Percentiles rank a stretch among this genome's conserved stretches.
phyloP scores from a whole-genome alignment of 1,140 invertebrate species.

The Riptortus pedestris region DNA sequence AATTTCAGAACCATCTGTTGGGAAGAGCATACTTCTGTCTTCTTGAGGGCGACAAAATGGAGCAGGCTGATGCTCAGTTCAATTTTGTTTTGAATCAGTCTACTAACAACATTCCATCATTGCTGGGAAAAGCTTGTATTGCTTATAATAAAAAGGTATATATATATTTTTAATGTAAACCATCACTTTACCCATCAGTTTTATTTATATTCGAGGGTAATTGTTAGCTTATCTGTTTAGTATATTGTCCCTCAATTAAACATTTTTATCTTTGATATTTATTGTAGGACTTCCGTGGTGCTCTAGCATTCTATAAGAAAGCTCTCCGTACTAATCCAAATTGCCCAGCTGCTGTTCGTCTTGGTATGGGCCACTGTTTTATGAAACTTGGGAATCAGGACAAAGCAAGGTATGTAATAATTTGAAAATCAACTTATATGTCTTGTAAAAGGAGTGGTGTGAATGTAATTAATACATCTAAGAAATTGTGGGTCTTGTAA shows the following conservation, averaged over 20 bases:
- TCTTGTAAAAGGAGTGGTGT: not conserved
- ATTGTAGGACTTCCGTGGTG: slow-evolving; percentile 68
- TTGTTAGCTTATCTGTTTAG: too few species aligned
- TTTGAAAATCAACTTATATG: not conserved
- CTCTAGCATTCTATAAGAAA: slow-evolving; percentile 96
- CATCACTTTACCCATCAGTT: not conserved
- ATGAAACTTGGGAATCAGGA: slow-evolving; percentile 92
- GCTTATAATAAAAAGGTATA: slow-evolving; percentile 76
- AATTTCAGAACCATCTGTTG: slow-evolving; percentile 79
- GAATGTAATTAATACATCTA: not conserved
- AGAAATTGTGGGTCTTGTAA: too few species aligned
- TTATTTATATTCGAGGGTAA: not conserved
- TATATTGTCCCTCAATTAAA: too few species aligned
- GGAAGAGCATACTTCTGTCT: slow-evolving; percentile 96
- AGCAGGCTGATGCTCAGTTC: slow-evolving; percentile 98
- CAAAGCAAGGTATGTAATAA: slow-evolving; percentile 73
- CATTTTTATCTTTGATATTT: too few species aligned
- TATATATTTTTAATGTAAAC: too few species aligned
- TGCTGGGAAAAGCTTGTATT: slow-evolving; percentile 97
- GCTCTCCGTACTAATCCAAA: slow-evolving; percentile 90
- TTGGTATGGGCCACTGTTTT: slow-evolving; percentile 97
- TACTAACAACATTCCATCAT: slow-evolving; percentile 88
- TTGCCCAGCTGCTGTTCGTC: slow-evolving; percentile 89
- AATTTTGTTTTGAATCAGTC: slow-evolving; percentile 97
- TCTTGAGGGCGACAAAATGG: slow-evolving; percentile 97